Evolutionary conservation across 1,140 invertebrate species (phyloP), one percentile per base, ranked within the genome.

Genomic region (Brachionus asplanchnoidis): DNA sequence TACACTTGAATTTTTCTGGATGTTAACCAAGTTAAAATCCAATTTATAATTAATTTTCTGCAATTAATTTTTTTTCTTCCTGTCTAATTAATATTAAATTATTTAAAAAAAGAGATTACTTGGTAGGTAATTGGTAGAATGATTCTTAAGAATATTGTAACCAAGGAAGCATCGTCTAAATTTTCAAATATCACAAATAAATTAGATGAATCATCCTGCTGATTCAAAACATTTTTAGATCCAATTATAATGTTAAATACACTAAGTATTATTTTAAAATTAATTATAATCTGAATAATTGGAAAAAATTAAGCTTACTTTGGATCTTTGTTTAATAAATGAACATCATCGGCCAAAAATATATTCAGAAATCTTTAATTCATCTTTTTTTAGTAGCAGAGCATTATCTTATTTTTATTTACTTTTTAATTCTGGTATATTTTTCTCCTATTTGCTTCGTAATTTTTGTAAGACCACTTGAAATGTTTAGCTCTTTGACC

Each of bases 121-220:
- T 82, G 53, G 44, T 82, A 82, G n/a, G 53, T 28, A 7, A 82
- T 60, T 46, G 79, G 79, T 14, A 82, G 9, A 36, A 82, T 14
- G 9, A 82, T 36, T 68, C 79, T 60, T 68, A 82, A 82, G 23
- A 82, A 60, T 4, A 12, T 23, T 20, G 79, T 82, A 0, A 82
- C 20, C 36, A 65, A 82, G 5, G 26, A 11, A 20, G 79, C 79
- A 82, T 60, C 53, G 14, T 82, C 32, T 65, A 44, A 28, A 26
- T 42, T 11, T 12, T 28, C 11, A 50, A 53, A 50, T 11, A 26
- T 77, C 20, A 77, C 23, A n/a, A 14, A 77, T 28, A 77, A 28
- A 26, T 53, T 77, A 6, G 42, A 46, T 2, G 68, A 44, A 42
- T 23, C 11, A 12, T 20, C n/a, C 6, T 77, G n/a, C 50, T 77